A percentile compares a stretch with the other conserved stretches of the same genome.
These are phyloP conservation scores for Lepidostoma basale DNA, from an alignment of 1,140 invertebrate species.

Conservation along the genomic window DNA sequence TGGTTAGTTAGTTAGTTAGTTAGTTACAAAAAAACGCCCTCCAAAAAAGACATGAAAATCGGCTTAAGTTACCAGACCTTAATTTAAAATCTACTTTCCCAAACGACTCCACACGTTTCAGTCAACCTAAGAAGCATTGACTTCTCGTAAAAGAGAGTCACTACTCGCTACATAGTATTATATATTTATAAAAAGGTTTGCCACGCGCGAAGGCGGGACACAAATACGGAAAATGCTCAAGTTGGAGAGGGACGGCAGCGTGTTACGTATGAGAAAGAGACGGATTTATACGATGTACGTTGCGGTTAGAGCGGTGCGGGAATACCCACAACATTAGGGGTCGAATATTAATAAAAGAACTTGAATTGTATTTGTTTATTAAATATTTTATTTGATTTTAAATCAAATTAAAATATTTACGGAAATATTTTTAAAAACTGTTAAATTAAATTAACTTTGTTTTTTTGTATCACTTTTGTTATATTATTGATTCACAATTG, in stretches of 20 bases:
- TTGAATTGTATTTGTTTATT: too few relatives aligned
- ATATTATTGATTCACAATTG: too few relatives aligned
- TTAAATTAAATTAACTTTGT: too few relatives aligned
- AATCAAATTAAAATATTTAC: too few relatives aligned
- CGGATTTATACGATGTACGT: constrained; percentile 3
- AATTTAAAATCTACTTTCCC: not conserved
- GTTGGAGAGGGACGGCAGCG: not conserved
- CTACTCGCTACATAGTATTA: not conserved
- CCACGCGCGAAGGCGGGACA: not conserved
- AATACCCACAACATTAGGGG: too few relatives aligned
- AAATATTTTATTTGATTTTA: too few relatives aligned
- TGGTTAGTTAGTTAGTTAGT: too few relatives aligned
- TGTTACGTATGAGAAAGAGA: constrained; percentile 23
- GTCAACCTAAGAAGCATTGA: constrained; percentile 20
- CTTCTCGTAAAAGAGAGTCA: constrained; percentile 1
- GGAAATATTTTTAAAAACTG: too few relatives aligned
- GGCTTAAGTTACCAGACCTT: not conserved
- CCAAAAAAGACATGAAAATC: too few relatives aligned
- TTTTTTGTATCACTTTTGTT: too few relatives aligned
- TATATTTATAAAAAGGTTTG: constrained; percentile 14
- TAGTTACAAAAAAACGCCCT: not conserved
- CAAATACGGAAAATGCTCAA: not conserved
- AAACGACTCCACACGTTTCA: not conserved
- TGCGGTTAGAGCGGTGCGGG: constrained; percentile 2
- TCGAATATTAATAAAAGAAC: too few relatives aligned